A percentile compares a stretch with the other conserved stretches of the same genome.
These are phyloP conservation scores for Cryptocephalus primarius DNA, from an alignment of 2,888 invertebrate genomes.

Conservation along the genomic window DNA sequence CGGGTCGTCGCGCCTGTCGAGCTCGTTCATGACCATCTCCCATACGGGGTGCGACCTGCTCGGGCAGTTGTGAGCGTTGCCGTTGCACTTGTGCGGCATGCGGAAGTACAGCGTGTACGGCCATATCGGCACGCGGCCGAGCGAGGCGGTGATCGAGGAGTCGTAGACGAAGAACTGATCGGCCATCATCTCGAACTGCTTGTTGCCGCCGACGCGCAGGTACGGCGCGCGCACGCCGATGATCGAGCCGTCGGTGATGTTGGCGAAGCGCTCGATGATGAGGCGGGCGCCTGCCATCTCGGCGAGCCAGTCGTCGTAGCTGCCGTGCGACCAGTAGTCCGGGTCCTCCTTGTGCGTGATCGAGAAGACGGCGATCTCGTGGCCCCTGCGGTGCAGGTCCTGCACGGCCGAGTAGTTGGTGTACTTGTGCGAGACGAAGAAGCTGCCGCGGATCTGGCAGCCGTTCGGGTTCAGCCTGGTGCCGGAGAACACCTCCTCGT, in stretches of 20 bases:
- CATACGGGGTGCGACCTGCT: slow-evolving; percentile 84
- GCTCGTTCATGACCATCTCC: slow-evolving; percentile 95
- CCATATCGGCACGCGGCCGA: slow-evolving; percentile 87
- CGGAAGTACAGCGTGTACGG: slow-evolving; percentile 95
- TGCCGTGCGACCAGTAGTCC: slow-evolving; percentile 78
- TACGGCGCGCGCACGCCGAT: slow-evolving; percentile 84
- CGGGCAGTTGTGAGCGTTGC: slow-evolving; percentile 88
- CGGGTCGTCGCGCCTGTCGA: slow-evolving; percentile 87
- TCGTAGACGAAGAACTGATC: slow-evolving; percentile 93
- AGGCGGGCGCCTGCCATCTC: slow-evolving; percentile 88
- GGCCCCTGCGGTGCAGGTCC: slow-evolving; percentile 79
- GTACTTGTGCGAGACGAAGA: slow-evolving; percentile 88
- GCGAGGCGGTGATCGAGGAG: slow-evolving; percentile 84
- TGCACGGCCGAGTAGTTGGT: slow-evolving; percentile 84
- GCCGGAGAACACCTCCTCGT: slow-evolving; percentile 81
- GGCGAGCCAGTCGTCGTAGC: slow-evolving; percentile 85
- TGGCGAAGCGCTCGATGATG: slow-evolving; percentile 80
- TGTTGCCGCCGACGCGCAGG: slow-evolving; percentile 84
- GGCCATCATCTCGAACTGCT: slow-evolving; percentile 94
- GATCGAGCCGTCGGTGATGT: slow-evolving; percentile 84
- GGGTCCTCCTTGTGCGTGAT: slow-evolving; percentile 88
- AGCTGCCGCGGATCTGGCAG: slow-evolving; percentile 79
- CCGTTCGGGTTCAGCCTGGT: slow-evolving; percentile 80
- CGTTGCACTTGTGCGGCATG: slow-evolving; percentile 92
- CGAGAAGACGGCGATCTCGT: slow-evolving; percentile 77